Conservation (phyloP, 1,140 invertebrate species). For the Neotoxoptera formosana region DNA sequence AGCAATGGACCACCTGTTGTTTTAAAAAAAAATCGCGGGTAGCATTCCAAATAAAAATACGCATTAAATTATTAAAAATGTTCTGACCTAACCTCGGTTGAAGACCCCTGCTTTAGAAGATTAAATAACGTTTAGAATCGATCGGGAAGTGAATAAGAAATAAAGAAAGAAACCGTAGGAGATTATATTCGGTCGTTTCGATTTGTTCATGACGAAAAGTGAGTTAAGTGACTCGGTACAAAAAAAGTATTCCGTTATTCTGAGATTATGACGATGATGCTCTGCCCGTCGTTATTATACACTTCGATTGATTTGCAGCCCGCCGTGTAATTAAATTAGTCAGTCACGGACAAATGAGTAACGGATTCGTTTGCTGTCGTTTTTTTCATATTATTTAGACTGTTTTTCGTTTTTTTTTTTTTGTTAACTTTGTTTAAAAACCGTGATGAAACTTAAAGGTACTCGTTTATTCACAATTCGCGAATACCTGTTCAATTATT, state of each 20-base stretch:
- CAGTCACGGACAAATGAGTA: conserved; percentile 39
- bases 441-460: too few relatives aligned
- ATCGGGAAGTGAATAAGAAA: neutral
- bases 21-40: too few relatives aligned
- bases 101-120: neutral
- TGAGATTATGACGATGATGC: neutral
- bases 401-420: neutral
- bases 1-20: neutral
- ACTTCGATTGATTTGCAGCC: conserved; percentile 3
- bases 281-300: conserved; percentile 40
- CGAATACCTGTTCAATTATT: neutral
- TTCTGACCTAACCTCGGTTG: neutral
- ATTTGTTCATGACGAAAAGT: neutral
- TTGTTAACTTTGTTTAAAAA: too few relatives aligned
- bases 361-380: neutral
- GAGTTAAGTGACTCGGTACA: neutral
- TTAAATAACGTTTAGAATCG: neutral
- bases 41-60: neutral
- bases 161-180: neutral
- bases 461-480: too few relatives aligned
- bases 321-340: conserved; percentile 43
- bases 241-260: conserved; percentile 1
- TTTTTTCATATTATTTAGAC: conserved; percentile 49
- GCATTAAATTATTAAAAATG: neutral
- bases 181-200: neutral